Evolutionary conservation across 2,888 invertebrate species (phyloP).

Genomic region (Anaspis maculata): DNA sequence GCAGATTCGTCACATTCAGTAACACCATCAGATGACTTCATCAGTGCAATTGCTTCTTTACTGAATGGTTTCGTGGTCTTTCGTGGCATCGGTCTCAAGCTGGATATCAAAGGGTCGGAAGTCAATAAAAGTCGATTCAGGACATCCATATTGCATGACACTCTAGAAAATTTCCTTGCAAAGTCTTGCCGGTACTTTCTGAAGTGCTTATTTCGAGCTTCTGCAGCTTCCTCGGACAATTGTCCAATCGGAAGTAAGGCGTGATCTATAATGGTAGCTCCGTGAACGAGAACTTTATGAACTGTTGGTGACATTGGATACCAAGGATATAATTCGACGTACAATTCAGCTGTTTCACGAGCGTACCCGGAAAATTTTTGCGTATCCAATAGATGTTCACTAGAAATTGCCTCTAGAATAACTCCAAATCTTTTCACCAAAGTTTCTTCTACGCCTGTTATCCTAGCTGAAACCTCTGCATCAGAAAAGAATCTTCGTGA

Average conservation of each 20-base stretch:
- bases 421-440: conserved; percentile 10
- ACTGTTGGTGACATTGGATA: conserved; percentile 30
- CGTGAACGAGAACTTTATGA: conserved; percentile 29
- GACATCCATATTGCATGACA: conserved; percentile 2
- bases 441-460: conserved; percentile 15
- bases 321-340: conserved; percentile 17
- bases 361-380: conserved; percentile 13
- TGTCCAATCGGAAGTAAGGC: conserved; percentile 24
- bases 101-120: conserved; percentile 1
- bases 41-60: too few relatives aligned
- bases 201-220: conserved; percentile 27
- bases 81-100: too few relatives aligned
- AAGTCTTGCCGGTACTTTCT: not conserved
- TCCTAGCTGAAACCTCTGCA: conserved; percentile 13
- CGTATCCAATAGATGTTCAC: conserved; percentile 14
- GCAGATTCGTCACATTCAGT: too few relatives aligned
- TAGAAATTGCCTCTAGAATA: conserved; percentile 17
- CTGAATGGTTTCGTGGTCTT: too few relatives aligned
- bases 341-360: conserved; percentile 16
- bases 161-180: conserved; percentile 2
- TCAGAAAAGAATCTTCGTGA: conserved; percentile 22
- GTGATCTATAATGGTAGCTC: conserved; percentile 21
- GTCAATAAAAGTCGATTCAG: not conserved
- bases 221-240: conserved; percentile 17
- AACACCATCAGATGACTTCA: too few relatives aligned